These are phyloP conservation scores for Sebastes cheni DNA, from an alignment of 2,797 vertebrate species.

Conservation along the genomic window DNA sequence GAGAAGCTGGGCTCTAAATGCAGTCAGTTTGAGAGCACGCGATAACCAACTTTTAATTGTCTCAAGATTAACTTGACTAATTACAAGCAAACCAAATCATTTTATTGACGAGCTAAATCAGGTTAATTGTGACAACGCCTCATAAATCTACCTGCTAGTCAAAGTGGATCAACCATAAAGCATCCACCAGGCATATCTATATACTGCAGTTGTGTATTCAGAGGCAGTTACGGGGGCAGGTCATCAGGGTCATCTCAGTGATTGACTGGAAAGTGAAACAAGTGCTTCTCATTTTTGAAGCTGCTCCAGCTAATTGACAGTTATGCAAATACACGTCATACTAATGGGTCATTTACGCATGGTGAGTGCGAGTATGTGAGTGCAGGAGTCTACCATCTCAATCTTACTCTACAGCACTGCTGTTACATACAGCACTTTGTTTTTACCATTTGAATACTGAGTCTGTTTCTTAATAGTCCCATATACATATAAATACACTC, in stretches of 20 bases:
- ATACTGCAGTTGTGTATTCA: slow-evolving; percentile 9
- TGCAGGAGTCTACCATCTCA: neutral
- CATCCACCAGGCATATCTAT: neutral
- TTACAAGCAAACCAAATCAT: neutral
- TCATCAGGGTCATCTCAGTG: slow-evolving; percentile 27
- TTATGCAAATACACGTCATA: slow-evolving; percentile 37
- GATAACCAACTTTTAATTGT: neutral
- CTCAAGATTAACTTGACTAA: neutral
- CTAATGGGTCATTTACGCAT: slow-evolving; percentile 2
- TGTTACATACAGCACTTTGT: neutral
- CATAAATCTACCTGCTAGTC: neutral
- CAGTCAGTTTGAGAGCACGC: neutral
- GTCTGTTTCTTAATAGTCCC: too few species aligned
- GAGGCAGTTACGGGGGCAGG: neutral
- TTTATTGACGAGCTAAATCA: neutral
- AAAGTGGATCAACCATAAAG: neutral
- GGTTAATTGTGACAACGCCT: neutral
- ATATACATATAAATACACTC: too few species aligned
- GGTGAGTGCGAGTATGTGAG: neutral
- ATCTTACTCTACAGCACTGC: neutral
- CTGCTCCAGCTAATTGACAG: slow-evolving; percentile 41
- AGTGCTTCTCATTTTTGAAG: slow-evolving; percentile 14
- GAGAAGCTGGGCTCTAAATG: neutral
- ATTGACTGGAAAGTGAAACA: slow-evolving; percentile 42
- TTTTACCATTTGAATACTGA: neutral